Percentiles rank a stretch among this genome's conserved stretches.
phyloP scores from a whole-genome alignment of 2,113 vertebrate genomes.

The Fulica atra region DNA sequence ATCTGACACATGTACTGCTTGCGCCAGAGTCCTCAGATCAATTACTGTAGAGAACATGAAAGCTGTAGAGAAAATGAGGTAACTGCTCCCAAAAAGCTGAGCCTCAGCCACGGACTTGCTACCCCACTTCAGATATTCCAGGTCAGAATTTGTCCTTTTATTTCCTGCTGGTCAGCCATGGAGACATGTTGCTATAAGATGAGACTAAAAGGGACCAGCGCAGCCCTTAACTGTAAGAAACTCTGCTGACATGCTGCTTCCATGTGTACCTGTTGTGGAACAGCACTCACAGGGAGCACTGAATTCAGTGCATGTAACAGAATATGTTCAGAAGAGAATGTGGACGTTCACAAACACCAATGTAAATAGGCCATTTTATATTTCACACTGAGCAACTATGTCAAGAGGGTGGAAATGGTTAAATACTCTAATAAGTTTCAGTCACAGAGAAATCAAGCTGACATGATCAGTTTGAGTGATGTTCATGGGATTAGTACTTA shows the following conservation, averaged over 20 bases:
- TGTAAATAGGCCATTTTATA: not conserved
- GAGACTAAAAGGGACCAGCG: not conserved
- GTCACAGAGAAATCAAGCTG: not conserved
- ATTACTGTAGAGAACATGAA: not conserved
- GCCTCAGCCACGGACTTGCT: not conserved
- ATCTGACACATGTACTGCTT: not conserved
- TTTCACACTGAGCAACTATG: not conserved
- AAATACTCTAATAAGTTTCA: not conserved
- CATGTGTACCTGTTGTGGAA: not conserved
- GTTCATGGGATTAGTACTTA: not conserved
- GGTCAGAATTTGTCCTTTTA: not conserved
- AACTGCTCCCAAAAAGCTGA: not conserved
- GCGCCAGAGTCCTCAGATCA: not conserved
- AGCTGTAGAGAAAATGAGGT: not conserved
- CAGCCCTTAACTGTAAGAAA: not conserved
- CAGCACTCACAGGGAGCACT: fast-evolving
- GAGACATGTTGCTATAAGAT: fast-evolving
- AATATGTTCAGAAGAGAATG: not conserved
- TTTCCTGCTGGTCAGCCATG: not conserved
- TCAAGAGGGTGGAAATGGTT: not conserved
- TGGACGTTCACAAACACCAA: not conserved
- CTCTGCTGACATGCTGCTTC: not conserved
- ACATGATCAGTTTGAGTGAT: not conserved
- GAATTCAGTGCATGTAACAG: not conserved
- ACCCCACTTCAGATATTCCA: not conserved